Percentiles rank a stretch among this genome's conserved stretches.
phyloP scores from a whole-genome alignment of 2,113 vertebrate genomes.

The Reinhardtius hippoglossoides region DNA sequence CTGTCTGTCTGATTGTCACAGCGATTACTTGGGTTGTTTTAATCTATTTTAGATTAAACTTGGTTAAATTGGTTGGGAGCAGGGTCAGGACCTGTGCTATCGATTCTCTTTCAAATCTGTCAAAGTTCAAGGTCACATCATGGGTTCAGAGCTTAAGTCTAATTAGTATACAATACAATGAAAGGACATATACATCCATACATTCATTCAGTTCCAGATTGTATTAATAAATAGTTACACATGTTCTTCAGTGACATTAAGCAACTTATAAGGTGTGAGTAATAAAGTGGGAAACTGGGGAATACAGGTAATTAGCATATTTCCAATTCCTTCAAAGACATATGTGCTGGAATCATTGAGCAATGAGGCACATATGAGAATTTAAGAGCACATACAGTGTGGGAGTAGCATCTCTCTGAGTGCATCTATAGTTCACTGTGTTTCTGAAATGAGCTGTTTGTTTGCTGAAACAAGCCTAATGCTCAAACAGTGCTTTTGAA shows the following conservation, averaged over 20 bases:
- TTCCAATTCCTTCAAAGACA: neutral
- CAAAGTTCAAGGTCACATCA: neutral
- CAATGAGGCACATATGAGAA: neutral
- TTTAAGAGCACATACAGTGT: neutral
- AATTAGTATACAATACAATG: neutral
- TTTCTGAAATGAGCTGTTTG: neutral
- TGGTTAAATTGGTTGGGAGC: neutral
- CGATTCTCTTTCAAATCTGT: slow-evolving; percentile 4
- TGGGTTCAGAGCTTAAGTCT: neutral
- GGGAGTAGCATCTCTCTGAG: neutral
- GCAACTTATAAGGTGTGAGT: neutral
- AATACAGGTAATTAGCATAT: neutral
- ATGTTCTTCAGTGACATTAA: neutral
- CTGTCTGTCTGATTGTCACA: neutral
- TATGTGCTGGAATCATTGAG: neutral
- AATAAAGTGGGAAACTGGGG: neutral
- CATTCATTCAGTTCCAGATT: neutral
- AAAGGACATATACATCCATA: neutral
- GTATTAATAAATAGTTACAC: neutral
- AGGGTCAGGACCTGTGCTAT: neutral
- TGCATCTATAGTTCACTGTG: neutral
- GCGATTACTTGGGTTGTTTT: neutral
- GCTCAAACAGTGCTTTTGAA: neutral
- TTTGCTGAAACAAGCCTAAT: neutral
- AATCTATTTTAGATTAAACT: neutral